Evolutionary conservation across 2,113 vertebrate species (phyloP), one percentile per base, ranked within the genome.

Genomic region (Myiagra hebetior): DNA sequence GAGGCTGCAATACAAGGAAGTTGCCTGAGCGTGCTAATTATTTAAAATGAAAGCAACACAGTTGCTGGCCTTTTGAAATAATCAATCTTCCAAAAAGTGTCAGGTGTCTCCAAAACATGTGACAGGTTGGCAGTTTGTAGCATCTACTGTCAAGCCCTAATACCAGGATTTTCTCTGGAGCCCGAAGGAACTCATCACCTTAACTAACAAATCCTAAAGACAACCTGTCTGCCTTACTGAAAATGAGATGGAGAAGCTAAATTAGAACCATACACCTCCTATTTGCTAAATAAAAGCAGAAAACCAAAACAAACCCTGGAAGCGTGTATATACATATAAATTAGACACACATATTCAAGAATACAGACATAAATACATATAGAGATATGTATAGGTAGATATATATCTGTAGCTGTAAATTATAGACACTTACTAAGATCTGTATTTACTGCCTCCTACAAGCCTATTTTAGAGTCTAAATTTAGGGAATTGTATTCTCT

Each of bases 281-380:
- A 55, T 88, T 95, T 95, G 55, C 87, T 91, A 93, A 93, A 91
- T 91, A 74, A 86, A 93, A 89, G 33, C 37, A 89, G 84, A 91
- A 90, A 92, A 78, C 39, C 37, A 89, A 93, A 94, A 65, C 76
- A 53, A 97, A 76, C 83, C 77, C 62, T 67, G 57, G 42, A 69
- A 94, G 50, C 7, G 4, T 2, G 3, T n/a, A 44, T 62, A 52
- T 39, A 27, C 26, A 63, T 89, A 83, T 47, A 88, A 79, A 91
- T 35, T 35, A 88, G 23, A 79, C 3, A 74, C 7, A 69, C 14
- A 74, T 10, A 37, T 22, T 33, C 49, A 69, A 20, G 57, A 89
- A 86, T 23, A 42, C 28, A 83, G 78, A 74, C 55, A 89, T 42
- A 94, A 95, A 75, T 63, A 53, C 30, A 30, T 67, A 35, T 13